A percentile compares a stretch with the other conserved stretches of the same genome.
Conservation (phyloP, 2,888 invertebrate species). For the Holacanthella duospinosa region DNA sequence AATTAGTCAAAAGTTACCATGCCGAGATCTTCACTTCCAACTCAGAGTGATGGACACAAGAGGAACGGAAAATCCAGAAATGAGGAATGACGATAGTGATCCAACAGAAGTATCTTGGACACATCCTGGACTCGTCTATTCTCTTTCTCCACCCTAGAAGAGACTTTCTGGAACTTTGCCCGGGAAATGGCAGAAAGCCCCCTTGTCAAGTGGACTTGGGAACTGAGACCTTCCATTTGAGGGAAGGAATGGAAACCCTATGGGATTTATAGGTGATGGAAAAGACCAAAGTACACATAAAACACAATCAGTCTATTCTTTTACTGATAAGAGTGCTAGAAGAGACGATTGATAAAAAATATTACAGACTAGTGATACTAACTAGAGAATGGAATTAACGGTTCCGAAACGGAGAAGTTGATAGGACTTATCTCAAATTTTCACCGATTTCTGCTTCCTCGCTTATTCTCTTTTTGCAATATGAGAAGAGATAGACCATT, state of each 20-base stretch:
- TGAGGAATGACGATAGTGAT: neutral
- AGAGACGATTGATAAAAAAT: neutral
- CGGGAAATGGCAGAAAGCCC: too few relatives aligned
- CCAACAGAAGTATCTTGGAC: too few relatives aligned
- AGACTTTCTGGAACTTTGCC: too few relatives aligned
- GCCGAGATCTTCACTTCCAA: slow-evolving; percentile 59
- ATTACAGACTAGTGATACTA: neutral
- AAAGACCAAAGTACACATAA: slow-evolving; percentile 25
- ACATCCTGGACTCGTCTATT: too few relatives aligned
- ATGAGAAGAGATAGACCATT: too few relatives aligned
- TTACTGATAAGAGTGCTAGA: neutral
- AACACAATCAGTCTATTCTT: neutral
- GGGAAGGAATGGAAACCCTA: neutral
- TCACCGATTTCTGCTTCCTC: too few relatives aligned
- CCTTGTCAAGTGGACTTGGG: too few relatives aligned
- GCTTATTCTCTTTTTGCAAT: too few relatives aligned
- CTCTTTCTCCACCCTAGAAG: too few relatives aligned
- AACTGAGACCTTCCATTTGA: too few relatives aligned
- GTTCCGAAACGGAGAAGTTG: too few relatives aligned
- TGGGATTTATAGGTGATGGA: slow-evolving; percentile 18
- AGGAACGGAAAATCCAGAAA: neutral
- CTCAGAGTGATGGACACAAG: slow-evolving; percentile 41
- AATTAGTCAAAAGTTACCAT: slow-evolving; percentile 41
- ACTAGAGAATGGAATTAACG: neutral
- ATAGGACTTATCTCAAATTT: too few relatives aligned